A percentile compares a stretch with the other conserved stretches of the same genome.
These are phyloP conservation scores for Melozone crissalis DNA, from an alignment of 2,113 vertebrate genomes.

Conservation along the genomic window DNA sequence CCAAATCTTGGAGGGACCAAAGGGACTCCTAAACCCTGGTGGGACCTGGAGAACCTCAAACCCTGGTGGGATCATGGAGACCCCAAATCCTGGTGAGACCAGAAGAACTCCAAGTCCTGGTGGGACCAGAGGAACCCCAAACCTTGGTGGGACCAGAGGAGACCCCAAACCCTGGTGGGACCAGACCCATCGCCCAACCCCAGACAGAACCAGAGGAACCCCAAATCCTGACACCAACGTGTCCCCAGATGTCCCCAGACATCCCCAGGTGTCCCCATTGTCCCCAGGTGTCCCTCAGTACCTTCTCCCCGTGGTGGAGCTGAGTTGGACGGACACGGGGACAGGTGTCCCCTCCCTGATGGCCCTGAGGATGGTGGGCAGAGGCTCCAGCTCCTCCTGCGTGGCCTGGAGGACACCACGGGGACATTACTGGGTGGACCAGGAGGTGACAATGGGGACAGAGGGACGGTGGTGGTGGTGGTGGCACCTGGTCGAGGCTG, in stretches of 20 bases:
- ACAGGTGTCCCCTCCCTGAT: slow-evolving; percentile 79
- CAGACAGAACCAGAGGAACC: too few species aligned
- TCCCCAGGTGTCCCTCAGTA: not conserved
- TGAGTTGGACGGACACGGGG: slow-evolving; percentile 71
- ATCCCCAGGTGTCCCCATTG: not conserved
- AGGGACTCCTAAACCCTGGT: too few species aligned
- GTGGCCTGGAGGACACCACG: slow-evolving; percentile 71
- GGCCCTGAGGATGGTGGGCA: slow-evolving; percentile 89
- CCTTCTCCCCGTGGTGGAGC: not conserved
- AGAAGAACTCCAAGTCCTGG: too few species aligned
- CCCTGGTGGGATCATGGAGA: too few species aligned
- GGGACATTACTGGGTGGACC: rapidly evolving
- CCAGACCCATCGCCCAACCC: too few species aligned
- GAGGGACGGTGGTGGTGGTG: not conserved
- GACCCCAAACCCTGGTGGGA: too few species aligned
- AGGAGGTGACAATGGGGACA: not conserved
- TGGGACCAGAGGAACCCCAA: too few species aligned
- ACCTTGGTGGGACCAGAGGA: too few species aligned
- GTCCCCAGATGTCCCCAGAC: not conserved
- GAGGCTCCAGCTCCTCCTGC: slow-evolving; percentile 82
- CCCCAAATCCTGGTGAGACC: too few species aligned
- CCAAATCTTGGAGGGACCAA: too few species aligned
- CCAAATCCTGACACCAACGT: too few species aligned
- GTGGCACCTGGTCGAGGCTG: slow-evolving; percentile 81
- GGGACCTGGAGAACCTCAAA: too few species aligned